Evolutionary conservation across 1,140 invertebrate species (phyloP).

Genomic region (Neotoxoptera formosana): DNA sequence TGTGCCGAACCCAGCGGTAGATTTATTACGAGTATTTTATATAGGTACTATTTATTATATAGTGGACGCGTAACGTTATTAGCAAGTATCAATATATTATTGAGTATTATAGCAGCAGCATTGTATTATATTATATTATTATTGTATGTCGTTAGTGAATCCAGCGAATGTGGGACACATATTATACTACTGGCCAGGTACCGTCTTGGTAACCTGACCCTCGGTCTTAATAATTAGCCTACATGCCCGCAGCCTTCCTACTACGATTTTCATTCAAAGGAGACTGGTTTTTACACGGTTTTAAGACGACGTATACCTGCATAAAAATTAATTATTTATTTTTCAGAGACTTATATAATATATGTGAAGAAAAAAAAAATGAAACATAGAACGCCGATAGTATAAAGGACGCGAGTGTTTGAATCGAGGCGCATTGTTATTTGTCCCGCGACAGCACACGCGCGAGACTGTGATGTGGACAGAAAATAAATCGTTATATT

Average conservation of each 20-base stretch:
- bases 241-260: constrained; percentile 42
- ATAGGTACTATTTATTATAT: background rate
- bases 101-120: background rate
- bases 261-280: constrained; percentile 37
- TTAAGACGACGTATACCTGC: background rate
- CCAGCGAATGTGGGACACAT: constrained; percentile 42
- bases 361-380: background rate
- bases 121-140: constrained; percentile 9
- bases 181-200: background rate
- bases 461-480: background rate
- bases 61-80: background rate
- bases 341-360: background rate
- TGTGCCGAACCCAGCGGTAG: background rate
- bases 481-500: background rate
- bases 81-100: background rate
- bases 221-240: constrained; percentile 24
- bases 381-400: background rate
- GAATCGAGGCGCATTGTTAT: background rate
- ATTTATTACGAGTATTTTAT: background rate
- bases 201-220: constrained; percentile 23
- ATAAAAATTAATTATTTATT: background rate
- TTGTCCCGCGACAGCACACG: too few relatives aligned
- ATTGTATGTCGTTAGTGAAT: background rate
- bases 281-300: constrained; percentile 11
- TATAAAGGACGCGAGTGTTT: background rate